A percentile compares a stretch with the other conserved stretches of the same genome.
phyloP scores from a whole-genome alignment of 2,797 vertebrate genomes.

The Takifugu ocellatus region DNA sequence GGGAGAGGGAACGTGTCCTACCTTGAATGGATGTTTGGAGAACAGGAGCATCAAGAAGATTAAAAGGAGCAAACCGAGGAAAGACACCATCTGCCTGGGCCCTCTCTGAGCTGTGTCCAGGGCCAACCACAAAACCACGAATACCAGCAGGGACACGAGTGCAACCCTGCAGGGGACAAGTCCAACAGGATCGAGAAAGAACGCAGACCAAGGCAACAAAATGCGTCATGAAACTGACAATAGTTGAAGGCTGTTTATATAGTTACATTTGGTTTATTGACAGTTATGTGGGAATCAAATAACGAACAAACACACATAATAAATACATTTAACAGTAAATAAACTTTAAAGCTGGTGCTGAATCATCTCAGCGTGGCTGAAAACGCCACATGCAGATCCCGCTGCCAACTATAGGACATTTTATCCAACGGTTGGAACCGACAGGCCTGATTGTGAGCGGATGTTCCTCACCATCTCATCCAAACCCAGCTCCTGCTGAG shows the following conservation, averaged over 20 bases:
- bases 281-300: too few relatives aligned
- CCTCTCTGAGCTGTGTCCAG: constrained; percentile 80
- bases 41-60: constrained; percentile 78
- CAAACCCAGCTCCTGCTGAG: constrained; percentile 72
- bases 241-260: too few relatives aligned
- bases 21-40: constrained; percentile 83
- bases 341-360: not conserved
- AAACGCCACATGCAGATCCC: too few relatives aligned
- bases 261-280: too few relatives aligned
- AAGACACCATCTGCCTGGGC: constrained; percentile 79
- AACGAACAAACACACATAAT: too few relatives aligned
- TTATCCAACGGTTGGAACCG: too few relatives aligned
- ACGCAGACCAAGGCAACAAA: too few relatives aligned
- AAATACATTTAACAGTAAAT: too few relatives aligned
- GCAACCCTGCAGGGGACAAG: constrained; percentile 66
- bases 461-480: constrained; percentile 81
- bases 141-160: constrained; percentile 47
- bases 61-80: constrained; percentile 78
- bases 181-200: not conserved
- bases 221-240: too few relatives aligned
- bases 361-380: not conserved
- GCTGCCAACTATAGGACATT: too few relatives aligned
- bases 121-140: constrained; percentile 75
- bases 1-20: constrained; percentile 35
- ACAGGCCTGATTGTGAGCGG: not conserved